Conservation (phyloP, 2,797 vertebrate species). For the Poeciliopsis presidionis region DNA sequence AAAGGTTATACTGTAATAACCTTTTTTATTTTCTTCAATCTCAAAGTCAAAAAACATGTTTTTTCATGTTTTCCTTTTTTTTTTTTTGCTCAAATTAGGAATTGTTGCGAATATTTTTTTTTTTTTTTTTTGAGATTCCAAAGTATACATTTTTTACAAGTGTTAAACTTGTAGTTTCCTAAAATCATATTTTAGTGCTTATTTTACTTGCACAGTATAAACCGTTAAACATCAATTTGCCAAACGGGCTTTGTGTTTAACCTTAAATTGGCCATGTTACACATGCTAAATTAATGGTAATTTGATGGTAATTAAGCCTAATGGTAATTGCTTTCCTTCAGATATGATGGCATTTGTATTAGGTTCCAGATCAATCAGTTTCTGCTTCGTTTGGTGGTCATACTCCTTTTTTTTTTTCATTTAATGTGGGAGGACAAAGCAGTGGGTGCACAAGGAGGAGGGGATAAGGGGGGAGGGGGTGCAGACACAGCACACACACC, state of each 20-base stretch:
- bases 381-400: slow-evolving; percentile 36
- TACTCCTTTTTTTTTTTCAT: slow-evolving; percentile 34
- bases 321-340: slow-evolving; percentile 9
- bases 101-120: background rate
- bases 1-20: background rate
- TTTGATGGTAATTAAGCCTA: slow-evolving; percentile 13
- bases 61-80: background rate
- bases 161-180: background rate
- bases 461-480: slow-evolving; percentile 23
- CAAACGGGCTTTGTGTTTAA: background rate
- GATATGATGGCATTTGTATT: slow-evolving; percentile 3
- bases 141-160: background rate
- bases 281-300: background rate
- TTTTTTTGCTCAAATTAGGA: background rate
- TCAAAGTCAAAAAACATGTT: background rate
- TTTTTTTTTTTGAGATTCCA: background rate
- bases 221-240: background rate
- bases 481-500: slow-evolving; percentile 40
- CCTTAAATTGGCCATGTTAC: background rate
- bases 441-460: slow-evolving; percentile 39
- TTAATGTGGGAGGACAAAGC: slow-evolving; percentile 50
- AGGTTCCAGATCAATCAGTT: slow-evolving; percentile 31
- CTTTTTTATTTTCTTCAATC: background rate
- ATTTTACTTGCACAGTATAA: background rate
- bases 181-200: background rate